Evolutionary conservation across 2,888 invertebrate species (phyloP), one percentile per base, ranked within the genome.

Genomic region (Watsonalla binaria): DNA sequence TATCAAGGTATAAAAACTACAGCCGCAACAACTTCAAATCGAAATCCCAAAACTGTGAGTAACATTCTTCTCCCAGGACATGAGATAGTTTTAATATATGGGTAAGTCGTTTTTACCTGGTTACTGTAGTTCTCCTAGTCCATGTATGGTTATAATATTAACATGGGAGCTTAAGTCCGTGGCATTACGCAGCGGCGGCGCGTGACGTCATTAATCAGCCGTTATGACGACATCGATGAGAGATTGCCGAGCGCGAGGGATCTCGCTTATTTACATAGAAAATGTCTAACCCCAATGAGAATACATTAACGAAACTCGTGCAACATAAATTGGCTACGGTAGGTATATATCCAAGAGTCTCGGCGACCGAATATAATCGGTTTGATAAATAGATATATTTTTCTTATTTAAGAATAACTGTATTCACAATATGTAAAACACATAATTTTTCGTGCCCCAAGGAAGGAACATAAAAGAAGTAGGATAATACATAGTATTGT

Each of bases 201-300:
- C 70, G 70, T 78, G 72, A 71, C 71, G 70, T 72, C 78, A 78
- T 82, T 74, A 77, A 79, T 80, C 77, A 78, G 71, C 61, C 61
- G 61, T 58, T 52, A 61, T 77, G 76, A 77, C 77, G 74, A 79
- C 77, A 78, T 68, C 63, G 56, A 64, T 62, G 70, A 63, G 71
- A 72, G 74, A 74, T 72, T 74, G 70, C 68, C 61, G 54, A 57
- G 63, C 70, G 68, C 66, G 65, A 60, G 61, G 65, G 62, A 57
- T 54, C 58, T 52, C 53, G 54, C 60, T 62, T 68, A 76, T 76
- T 73, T 72, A 72, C 72, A 72, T 72, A 70, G 61, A 67, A 70
- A 69, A 78, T 71, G 65, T 37, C 37, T 49, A 11, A 11, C 66
- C 67, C 68, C 59, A 57, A 60, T 55, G 55, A 59, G 65, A 67